Percentiles rank a stretch among this genome's conserved stretches.
phyloP scores from a whole-genome alignment of 2,113 vertebrate genomes.

The Propithecus coquereli region DNA sequence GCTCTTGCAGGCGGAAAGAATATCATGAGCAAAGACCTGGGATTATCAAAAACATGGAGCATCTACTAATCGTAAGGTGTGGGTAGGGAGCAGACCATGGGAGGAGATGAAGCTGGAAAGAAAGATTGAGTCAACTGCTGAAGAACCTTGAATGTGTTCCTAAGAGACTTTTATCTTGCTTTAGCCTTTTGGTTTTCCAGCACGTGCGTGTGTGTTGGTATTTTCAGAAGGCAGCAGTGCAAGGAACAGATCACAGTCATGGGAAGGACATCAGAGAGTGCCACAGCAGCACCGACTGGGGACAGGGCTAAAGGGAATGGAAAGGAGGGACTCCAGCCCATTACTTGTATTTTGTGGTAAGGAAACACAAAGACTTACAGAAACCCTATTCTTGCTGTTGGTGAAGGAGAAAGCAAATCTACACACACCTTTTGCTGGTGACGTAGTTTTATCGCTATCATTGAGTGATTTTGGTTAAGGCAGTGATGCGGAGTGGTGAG shows the following conservation, averaged over 20 bases:
- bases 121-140: not conserved
- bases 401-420: not conserved
- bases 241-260: not conserved
- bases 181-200: not conserved
- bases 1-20: not conserved
- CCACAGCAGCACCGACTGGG: not conserved
- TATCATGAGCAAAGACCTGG: not conserved
- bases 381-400: not conserved
- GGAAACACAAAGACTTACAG: not conserved
- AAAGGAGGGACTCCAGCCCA: not conserved
- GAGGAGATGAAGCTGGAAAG: not conserved
- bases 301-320: not conserved
- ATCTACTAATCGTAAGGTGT: not conserved
- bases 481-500: not conserved
- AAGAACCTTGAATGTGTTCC: not conserved
- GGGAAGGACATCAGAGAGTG: not conserved
- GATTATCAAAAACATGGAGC: not conserved
- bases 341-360: not conserved
- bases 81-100: not conserved
- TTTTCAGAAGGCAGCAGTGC: conserved; percentile 6
- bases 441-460: not conserved
- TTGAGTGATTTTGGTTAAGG: not conserved
- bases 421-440: not conserved
- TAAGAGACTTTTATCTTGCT: not conserved
- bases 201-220: not conserved